These are phyloP conservation scores for Emydoidea blandingii DNA, from an alignment of 2,797 vertebrate species.

Conservation along the genomic window DNA sequence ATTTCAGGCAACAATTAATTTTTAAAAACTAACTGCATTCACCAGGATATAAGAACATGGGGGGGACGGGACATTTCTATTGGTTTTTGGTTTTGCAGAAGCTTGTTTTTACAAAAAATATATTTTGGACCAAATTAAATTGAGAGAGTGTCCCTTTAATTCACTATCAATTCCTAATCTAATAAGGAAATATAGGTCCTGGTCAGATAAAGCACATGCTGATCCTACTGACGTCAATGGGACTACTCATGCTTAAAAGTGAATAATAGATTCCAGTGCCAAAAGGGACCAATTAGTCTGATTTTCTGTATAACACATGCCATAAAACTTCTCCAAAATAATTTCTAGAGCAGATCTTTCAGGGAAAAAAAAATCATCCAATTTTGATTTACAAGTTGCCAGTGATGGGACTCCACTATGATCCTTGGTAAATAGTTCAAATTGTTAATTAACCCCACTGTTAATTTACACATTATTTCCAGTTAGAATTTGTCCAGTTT, in stretches of 20 bases:
- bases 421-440: too few species aligned
- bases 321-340: too few species aligned
- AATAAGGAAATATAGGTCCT: too few species aligned
- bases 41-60: neutral
- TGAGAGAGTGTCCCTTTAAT: neutral
- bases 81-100: slow-evolving; percentile 7
- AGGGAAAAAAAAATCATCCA: too few species aligned
- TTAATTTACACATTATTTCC: too few species aligned
- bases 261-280: neutral
- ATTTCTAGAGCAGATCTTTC: too few species aligned
- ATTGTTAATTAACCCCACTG: too few species aligned
- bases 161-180: neutral
- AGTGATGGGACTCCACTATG: too few species aligned
- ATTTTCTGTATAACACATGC: too few species aligned
- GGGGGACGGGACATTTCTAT: rapidly evolving
- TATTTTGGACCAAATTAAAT: neutral
- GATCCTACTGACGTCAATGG: neutral
- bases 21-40: neutral
- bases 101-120: neutral
- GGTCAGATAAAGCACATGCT: neutral
- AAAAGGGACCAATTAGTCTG: too few species aligned
- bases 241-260: neutral
- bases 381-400: too few species aligned
- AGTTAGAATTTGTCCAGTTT: too few species aligned
- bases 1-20: neutral